Evolutionary conservation across 1,140 invertebrate species (phyloP).

Genomic region (Conus betulinus): DNA sequence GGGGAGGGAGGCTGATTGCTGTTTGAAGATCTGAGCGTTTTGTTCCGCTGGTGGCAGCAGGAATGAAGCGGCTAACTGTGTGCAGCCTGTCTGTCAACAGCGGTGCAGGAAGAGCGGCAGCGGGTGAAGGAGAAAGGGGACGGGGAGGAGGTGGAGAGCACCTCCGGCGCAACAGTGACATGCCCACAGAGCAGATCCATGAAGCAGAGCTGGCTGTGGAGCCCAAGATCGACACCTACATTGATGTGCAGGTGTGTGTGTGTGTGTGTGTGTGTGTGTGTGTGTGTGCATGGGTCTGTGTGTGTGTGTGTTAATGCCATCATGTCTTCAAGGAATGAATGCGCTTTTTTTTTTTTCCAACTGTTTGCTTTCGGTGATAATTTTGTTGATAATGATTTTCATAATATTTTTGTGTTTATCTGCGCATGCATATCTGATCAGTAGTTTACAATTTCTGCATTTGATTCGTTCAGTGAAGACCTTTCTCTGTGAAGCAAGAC

Average conservation of each 20-base stretch:
- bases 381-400: too few species aligned
- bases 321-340: background rate
- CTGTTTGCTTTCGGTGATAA: background rate
- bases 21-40: background rate
- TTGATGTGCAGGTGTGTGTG: slow-evolving; percentile 69
- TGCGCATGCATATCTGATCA: too few species aligned
- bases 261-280: background rate
- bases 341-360: slow-evolving; percentile 5
- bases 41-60: slow-evolving; percentile 26
- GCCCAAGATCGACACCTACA: slow-evolving; percentile 79
- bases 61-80: slow-evolving; percentile 19
- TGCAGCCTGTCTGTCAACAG: slow-evolving; percentile 52
- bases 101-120: slow-evolving; percentile 87
- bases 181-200: slow-evolving; percentile 88
- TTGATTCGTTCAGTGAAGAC: too few species aligned
- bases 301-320: background rate
- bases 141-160: slow-evolving; percentile 86
- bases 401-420: too few species aligned
- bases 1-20: background rate
- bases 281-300: background rate
- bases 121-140: slow-evolving; percentile 88
- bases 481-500: too few species aligned
- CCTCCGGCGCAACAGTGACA: slow-evolving; percentile 81
- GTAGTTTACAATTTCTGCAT: too few species aligned
- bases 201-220: slow-evolving; percentile 89